phyloP scores from a whole-genome alignment of 2,113 vertebrate species.

The Sinocyclocheilus rhinocerous region DNA sequence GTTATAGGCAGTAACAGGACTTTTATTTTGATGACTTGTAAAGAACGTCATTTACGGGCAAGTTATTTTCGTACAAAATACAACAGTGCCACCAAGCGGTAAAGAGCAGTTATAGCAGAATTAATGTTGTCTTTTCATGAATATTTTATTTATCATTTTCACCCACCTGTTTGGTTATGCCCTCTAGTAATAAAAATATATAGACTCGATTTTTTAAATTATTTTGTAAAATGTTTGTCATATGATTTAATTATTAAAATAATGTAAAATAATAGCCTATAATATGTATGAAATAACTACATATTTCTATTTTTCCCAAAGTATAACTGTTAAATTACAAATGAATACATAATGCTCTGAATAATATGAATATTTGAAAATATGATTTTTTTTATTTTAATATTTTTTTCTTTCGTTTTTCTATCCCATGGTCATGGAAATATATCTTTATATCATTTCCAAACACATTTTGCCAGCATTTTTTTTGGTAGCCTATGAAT shows the following conservation, averaged over 20 bases:
- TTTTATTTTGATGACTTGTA: constrained; percentile 35
- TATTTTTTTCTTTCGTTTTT: too few relatives aligned
- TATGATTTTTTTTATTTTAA: too few relatives aligned
- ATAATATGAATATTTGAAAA: neutral
- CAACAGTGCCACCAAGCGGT: neutral
- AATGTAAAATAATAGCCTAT: neutral
- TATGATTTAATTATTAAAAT: neutral
- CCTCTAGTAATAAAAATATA: too few relatives aligned
- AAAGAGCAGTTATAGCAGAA: neutral
- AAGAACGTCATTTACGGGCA: neutral
- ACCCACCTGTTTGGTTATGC: neutral
- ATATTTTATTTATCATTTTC: neutral
- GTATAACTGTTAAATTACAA: neutral
- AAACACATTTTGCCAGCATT: neutral
- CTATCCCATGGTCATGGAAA: too few relatives aligned
- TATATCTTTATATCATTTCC: neutral
- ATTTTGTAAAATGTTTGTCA: neutral
- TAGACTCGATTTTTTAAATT: too few relatives aligned
- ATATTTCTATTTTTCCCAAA: neutral
- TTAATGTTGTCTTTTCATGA: neutral
- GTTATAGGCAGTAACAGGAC: neutral
- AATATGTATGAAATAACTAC: neutral
- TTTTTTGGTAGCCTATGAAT: neutral
- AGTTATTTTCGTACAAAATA: neutral
- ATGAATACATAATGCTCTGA: neutral